Base-by-base conservation (phyloP, 2,888 invertebrate genomes). In the Octonoba sinensis region DNA sequence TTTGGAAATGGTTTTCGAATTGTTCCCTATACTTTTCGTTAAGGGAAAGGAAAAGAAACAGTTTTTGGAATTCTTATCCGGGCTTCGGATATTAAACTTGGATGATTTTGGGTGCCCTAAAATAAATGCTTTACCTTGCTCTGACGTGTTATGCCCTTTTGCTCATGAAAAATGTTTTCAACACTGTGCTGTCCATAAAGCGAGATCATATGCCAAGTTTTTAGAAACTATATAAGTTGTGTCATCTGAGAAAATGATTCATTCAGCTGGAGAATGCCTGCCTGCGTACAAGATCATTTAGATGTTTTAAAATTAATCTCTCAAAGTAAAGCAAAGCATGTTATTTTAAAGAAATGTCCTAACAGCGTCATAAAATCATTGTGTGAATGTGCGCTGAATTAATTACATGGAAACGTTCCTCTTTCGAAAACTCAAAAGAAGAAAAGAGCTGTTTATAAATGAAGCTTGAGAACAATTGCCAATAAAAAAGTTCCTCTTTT, bases 401-500 rank as follows among this genome's bases (percentile, higher is more conserved):
- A 36, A 13, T 15, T 71, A 15, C 46, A 65, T 27, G 65, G 65
- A 49, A 78, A 59, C n/a, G 24, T 78, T 57, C 64, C 70, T 18
- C 18, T 78, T 13, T 20, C 64, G 16, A 65, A 71, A 20, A 36
- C 15, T 3, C 49, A 49, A 36, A 71, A 72, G 24, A 46, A 49
- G 13, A 6, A 18, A 22, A 51, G 27, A 20, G n/a, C 65, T 27
- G 27, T 20, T 27, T 47, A 71, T 4, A 66, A 66, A 59, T 24
- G 20, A 16, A 72, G 16, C 15, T 49, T 79, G 13, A 27, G 72
- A 24, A 71, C 54, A 47, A 47, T 71, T 49, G 27, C 72, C 15
- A 46, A 60, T 13, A 70, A 56, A 20, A 72, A 72, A 51, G n/a
- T 71, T 1, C 60, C 79, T 1, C 51, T 71, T 4, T 66, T 66